These are phyloP conservation scores for Cyrtonyx montezumae DNA, from an alignment of 2,113 vertebrate species.

Conservation along the genomic window DNA sequence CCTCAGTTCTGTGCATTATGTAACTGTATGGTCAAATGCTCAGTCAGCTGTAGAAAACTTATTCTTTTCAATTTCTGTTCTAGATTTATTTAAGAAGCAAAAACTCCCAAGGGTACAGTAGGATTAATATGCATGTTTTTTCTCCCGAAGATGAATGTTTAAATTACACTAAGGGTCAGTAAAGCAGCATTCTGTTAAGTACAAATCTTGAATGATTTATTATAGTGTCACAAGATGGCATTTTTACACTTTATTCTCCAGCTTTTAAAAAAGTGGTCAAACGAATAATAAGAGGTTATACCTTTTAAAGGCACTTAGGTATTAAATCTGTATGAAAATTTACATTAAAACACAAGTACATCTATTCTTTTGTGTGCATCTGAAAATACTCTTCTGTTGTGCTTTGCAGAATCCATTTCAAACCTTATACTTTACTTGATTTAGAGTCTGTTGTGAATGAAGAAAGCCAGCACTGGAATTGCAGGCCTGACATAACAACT, in stretches of 20 bases:
- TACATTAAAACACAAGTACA: neutral
- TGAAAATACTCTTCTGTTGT: neutral
- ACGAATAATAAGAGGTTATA: neutral
- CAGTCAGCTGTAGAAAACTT: neutral
- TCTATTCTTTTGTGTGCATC: neutral
- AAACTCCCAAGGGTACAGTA: neutral
- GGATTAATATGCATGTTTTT: neutral
- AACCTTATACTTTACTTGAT: neutral
- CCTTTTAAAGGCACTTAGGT: neutral
- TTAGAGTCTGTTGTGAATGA: neutral
- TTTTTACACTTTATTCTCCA: neutral
- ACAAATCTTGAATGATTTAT: neutral
- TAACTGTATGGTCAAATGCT: neutral
- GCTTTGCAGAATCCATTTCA: neutral
- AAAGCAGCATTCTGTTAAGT: neutral
- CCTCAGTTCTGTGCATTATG: neutral
- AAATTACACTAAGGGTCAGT: neutral
- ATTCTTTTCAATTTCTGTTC: neutral
- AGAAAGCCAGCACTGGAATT: neutral
- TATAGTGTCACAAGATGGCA: neutral
- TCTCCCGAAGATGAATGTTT: neutral
- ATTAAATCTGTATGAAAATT: neutral
- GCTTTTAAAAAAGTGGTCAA: neutral
- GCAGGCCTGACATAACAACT: neutral
- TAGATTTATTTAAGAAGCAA: neutral